Conservation (phyloP, 2,113 vertebrate species). For the Charina bottae region DNA sequence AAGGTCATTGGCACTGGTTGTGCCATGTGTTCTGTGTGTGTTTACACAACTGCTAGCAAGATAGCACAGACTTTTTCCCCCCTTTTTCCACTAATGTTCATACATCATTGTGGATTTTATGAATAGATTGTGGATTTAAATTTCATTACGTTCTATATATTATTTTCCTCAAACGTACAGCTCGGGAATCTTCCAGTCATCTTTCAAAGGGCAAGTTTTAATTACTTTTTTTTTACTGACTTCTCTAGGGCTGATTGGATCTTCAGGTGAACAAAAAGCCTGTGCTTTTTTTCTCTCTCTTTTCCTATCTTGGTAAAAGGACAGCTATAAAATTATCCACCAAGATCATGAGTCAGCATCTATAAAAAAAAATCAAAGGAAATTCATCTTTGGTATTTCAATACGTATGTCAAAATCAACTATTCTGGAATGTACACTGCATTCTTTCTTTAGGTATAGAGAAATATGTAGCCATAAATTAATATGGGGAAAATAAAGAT, state of each 20-base stretch:
- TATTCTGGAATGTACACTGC: neutral
- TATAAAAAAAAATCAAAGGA: constrained; percentile 44
- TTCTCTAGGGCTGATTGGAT: constrained; percentile 48
- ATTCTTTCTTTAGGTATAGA: constrained; percentile 6
- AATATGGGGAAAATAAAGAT: neutral
- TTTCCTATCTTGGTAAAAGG: constrained; percentile 39
- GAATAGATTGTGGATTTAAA: constrained; percentile 55
- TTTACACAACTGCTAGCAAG: neutral
- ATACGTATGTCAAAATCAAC: constrained; percentile 38
- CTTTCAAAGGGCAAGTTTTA: constrained; percentile 34
- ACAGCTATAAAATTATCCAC: constrained; percentile 45
- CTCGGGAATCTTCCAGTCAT: constrained; percentile 17
- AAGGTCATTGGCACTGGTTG: neutral
- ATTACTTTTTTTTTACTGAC: constrained; percentile 41
- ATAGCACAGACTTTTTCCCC: neutral
- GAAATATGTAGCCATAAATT: constrained; percentile 20
- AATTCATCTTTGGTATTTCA: constrained; percentile 42
- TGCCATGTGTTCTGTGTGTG: neutral
- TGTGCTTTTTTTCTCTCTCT: neutral
- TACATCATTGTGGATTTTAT: constrained; percentile 26
- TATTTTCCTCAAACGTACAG: constrained; percentile 48
- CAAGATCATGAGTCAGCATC: constrained; percentile 59
- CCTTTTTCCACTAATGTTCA: neutral
- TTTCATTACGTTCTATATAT: constrained; percentile 43
- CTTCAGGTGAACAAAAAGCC: constrained; percentile 54